phyloP scores from a whole-genome alignment of 2,797 vertebrate genomes.

The Vireo griseus region DNA sequence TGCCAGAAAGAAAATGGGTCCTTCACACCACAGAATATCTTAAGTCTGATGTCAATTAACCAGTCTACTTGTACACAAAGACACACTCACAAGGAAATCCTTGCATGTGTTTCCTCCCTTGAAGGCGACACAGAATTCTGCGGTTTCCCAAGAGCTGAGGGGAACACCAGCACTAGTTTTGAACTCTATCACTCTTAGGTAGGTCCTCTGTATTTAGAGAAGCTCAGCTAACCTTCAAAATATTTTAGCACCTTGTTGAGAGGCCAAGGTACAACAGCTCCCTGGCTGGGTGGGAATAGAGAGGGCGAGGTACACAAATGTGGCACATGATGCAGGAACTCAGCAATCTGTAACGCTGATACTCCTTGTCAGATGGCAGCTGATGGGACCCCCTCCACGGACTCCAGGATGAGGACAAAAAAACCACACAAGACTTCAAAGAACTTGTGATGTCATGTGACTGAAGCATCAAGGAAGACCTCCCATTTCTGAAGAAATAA shows the following conservation, averaged over 20 bases:
- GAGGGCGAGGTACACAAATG: not conserved
- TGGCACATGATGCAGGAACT: not conserved
- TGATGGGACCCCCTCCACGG: not conserved
- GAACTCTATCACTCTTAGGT: not conserved
- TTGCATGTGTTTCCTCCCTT: not conserved
- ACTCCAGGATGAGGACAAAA: not conserved
- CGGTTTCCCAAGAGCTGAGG: not conserved
- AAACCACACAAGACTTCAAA: not conserved
- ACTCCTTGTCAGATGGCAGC: not conserved
- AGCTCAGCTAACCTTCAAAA: not conserved
- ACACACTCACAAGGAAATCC: not conserved
- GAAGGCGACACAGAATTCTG: not conserved
- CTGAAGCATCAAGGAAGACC: not conserved
- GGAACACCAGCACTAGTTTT: not conserved
- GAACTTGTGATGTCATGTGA: not conserved
- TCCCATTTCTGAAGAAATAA: not conserved
- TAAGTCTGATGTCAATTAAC: not conserved
- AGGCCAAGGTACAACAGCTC: not conserved
- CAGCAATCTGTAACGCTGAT: not conserved
- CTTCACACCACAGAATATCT: not conserved
- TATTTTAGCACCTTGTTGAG: not conserved
- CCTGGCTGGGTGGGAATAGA: not conserved
- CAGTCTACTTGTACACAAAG: not conserved
- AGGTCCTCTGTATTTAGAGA: not conserved
- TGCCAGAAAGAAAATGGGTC: not conserved